Percentiles rank a stretch among this genome's conserved stretches.
These are phyloP conservation scores for Embidobia sp. DNA, from an alignment of 2,888 invertebrate species.

Conservation along the genomic window DNA sequence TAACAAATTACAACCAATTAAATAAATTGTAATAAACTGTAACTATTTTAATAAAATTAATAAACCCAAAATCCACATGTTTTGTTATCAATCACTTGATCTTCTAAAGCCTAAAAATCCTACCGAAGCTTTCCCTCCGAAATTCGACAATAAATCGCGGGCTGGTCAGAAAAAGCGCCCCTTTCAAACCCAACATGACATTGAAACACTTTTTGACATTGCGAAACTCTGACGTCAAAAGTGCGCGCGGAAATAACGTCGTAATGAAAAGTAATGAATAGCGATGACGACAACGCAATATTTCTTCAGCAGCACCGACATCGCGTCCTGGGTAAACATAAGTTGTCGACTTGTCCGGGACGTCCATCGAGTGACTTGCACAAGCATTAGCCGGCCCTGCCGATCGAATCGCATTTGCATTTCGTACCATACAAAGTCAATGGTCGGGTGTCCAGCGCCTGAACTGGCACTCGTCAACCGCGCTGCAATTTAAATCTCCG, in stretches of 20 bases:
- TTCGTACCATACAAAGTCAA: constrained; percentile 65
- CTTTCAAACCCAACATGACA: too few relatives aligned
- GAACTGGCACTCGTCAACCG: constrained; percentile 53
- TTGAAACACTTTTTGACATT: constrained; percentile 9
- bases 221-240: constrained; percentile 6
- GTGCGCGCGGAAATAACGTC: constrained; percentile 29
- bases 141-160: too few relatives aligned
- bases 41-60: too few relatives aligned
- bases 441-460: constrained; percentile 59
- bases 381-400: constrained; percentile 47
- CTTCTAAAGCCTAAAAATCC: too few relatives aligned
- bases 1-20: too few relatives aligned
- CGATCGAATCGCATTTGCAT: constrained; percentile 66
- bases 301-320: constrained; percentile 24
- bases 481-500: constrained; percentile 56
- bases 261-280: constrained; percentile 27
- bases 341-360: constrained; percentile 46
- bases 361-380: constrained; percentile 45
- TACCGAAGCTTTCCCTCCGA: too few relatives aligned
- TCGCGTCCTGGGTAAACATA: constrained; percentile 41
- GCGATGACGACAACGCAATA: constrained; percentile 10
- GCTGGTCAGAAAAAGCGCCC: too few relatives aligned
- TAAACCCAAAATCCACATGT: too few relatives aligned
- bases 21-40: too few relatives aligned
- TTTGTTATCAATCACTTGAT: too few relatives aligned